Percentiles rank a stretch among this genome's conserved stretches.
phyloP scores from a whole-genome alignment of 2,113 vertebrate genomes.

The Erpornis zantholeuca region DNA sequence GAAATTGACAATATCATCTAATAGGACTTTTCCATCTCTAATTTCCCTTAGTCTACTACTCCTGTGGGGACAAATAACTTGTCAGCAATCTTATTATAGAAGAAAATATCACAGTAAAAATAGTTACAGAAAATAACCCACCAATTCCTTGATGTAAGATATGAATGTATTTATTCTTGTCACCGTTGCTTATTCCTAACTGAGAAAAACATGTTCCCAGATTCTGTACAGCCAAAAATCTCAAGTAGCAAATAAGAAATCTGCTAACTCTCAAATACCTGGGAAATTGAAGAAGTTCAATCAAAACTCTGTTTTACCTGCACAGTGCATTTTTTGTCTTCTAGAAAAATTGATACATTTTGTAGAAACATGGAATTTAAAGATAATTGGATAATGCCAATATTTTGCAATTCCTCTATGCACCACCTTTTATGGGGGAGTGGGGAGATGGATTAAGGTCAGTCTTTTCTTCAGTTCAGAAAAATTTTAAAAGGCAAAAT shows the following conservation, averaged over 20 bases:
- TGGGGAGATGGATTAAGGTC: neutral
- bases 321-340: neutral
- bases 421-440: neutral
- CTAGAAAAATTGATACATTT: neutral
- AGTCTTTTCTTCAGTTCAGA: neutral
- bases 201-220: neutral
- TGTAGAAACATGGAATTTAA: neutral
- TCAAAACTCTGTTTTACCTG: neutral
- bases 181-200: neutral
- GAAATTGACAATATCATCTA: slow-evolving; percentile 47
- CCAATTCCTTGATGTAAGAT: slow-evolving; percentile 11
- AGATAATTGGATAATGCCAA: neutral
- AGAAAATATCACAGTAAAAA: slow-evolving; percentile 35
- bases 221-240: neutral
- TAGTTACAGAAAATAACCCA: slow-evolving; percentile 18
- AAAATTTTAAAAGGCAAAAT: neutral
- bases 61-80: slow-evolving; percentile 43
- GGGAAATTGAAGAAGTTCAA: neutral
- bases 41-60: slow-evolving; percentile 12
- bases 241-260: neutral
- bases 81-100: slow-evolving; percentile 31
- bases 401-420: neutral
- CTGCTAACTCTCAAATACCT: neutral
- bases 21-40: slow-evolving; percentile 34
- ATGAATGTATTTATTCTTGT: neutral